Conservation (phyloP, 2,797 vertebrate genomes). For the Pteropus rufus region DNA sequence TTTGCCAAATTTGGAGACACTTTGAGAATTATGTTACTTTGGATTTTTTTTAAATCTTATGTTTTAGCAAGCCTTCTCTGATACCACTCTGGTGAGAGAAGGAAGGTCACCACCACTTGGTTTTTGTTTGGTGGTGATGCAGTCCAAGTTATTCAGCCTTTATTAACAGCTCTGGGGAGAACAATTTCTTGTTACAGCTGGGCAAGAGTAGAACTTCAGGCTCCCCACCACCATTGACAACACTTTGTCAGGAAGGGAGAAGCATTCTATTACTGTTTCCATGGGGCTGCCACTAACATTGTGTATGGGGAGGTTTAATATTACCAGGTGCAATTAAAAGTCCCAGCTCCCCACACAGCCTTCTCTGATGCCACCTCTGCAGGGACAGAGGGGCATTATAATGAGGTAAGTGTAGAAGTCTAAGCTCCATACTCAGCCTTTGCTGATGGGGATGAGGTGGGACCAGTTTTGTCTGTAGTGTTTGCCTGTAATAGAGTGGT, state of each 20-base stretch:
- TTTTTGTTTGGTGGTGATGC: neutral
- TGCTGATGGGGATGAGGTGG: neutral
- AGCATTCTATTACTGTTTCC: neutral
- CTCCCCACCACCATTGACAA: neutral
- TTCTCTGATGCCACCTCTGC: neutral
- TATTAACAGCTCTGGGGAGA: neutral
- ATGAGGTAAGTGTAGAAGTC: neutral
- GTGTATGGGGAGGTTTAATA: too few species aligned
- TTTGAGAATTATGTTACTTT: neutral
- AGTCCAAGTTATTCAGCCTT: neutral
- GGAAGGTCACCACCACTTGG: neutral
- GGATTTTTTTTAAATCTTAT: neutral
- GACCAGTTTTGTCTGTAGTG: neutral
- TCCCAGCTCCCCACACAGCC: neutral
- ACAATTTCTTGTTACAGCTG: neutral
- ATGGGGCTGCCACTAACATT: neutral
- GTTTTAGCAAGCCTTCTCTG: neutral
- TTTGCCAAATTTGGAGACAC: neutral
- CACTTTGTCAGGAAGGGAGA: neutral
- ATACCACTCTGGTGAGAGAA: neutral
- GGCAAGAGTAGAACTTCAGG: neutral
- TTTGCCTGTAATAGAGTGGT: neutral
- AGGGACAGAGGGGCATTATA: neutral
- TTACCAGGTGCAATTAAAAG: neutral
- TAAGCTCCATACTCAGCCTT: neutral